Evolutionary conservation across 2,113 vertebrate genomes (phyloP).

Genomic region (Oreochromis tanganicae): DNA sequence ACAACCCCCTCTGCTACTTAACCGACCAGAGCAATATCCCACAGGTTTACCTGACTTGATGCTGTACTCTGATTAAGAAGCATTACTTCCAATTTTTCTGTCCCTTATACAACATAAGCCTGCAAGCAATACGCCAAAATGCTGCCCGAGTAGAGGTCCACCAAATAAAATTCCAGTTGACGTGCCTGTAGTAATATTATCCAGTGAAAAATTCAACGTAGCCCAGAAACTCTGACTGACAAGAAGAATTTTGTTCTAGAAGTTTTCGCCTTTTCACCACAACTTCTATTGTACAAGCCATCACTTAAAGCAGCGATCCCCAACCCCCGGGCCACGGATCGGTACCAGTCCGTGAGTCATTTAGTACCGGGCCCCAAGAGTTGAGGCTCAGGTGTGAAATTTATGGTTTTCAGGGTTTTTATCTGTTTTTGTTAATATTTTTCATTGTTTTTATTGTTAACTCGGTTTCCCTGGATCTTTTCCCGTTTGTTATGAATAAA

Average conservation of each 20-base stretch:
- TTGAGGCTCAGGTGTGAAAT: too few species aligned
- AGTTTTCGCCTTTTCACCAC: not conserved
- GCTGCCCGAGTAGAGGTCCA: rapidly evolving
- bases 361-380: not conserved
- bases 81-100: not conserved
- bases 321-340: not conserved
- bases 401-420: too few species aligned
- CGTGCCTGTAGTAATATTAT: not conserved
- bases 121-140: not conserved
- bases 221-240: not conserved
- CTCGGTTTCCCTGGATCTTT: not conserved
- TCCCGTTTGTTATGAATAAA: not conserved
- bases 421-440: too few species aligned
- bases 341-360: rapidly evolving
- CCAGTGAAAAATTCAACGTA: not conserved
- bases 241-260: not conserved
- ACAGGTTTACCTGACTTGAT: not conserved
- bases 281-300: not conserved
- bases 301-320: rapidly evolving
- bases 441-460: too few species aligned
- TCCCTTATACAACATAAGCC: not conserved
- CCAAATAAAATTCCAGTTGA: not conserved
- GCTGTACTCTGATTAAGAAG: not conserved
- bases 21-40: not conserved
- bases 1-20: not conserved